A percentile compares a stretch with the other conserved stretches of the same genome.
These are phyloP conservation scores for Eupithecia subfuscata DNA, from an alignment of 2,888 invertebrate species.

Conservation along the genomic window DNA sequence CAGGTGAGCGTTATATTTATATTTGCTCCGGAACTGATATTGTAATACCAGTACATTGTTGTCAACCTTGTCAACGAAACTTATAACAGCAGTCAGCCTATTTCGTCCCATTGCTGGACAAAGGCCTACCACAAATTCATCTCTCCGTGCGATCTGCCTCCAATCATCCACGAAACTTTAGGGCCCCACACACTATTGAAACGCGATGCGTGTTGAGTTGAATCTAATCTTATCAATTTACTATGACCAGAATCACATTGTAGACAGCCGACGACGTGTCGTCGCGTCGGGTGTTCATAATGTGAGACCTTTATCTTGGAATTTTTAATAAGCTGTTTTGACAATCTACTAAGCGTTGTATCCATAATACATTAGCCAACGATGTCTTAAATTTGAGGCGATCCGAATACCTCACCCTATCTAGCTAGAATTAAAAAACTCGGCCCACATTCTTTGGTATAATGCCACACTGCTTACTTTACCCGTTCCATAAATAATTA, in stretches of 20 bases:
- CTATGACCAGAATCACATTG: no score
- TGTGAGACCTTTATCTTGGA: no score
- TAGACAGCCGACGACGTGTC: no score
- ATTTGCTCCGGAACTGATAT: slow-evolving; percentile 38
- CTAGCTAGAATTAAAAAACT: neutral
- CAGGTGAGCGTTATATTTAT: slow-evolving; percentile 35
- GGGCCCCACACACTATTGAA: no score
- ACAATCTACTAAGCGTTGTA: no score
- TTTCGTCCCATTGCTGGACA: neutral
- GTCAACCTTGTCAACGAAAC: no score
- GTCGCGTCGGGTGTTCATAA: no score
- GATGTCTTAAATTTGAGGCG: neutral
- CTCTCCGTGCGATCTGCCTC: neutral
- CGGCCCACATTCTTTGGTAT: neutral
- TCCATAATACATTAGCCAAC: neutral
- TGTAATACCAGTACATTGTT: slow-evolving; percentile 29
- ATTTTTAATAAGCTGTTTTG: no score
- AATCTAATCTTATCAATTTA: no score
- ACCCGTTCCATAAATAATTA: neutral
- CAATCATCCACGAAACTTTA: neutral
- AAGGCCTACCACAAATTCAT: neutral
- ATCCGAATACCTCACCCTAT: neutral
- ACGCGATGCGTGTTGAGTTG: no score
- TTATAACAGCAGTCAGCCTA: no score
- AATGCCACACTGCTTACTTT: neutral